phyloP scores from a whole-genome alignment of 2,113 vertebrate genomes.

The Climacteris rufus region DNA sequence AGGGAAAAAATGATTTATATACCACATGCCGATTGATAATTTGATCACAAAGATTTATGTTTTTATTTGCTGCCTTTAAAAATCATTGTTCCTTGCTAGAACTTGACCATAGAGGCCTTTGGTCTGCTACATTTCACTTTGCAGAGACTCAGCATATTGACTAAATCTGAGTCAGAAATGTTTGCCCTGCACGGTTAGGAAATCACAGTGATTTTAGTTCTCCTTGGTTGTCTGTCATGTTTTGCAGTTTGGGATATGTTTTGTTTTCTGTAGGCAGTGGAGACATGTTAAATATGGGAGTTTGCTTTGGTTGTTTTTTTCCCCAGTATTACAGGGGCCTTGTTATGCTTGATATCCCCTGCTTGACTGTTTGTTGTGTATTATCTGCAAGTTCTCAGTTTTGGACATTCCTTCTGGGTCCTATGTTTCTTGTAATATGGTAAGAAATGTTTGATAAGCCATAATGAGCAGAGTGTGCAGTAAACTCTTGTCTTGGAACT shows the following conservation, averaged over 20 bases:
- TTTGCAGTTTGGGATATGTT: neutral
- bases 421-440: neutral
- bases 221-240: neutral
- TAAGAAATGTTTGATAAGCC: neutral
- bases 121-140: neutral
- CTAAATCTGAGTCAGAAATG: neutral
- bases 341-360: neutral
- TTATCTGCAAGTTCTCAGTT: neutral
- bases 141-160: neutral
- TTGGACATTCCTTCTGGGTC: neutral
- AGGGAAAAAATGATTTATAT: neutral
- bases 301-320: accelerated
- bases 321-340: accelerated
- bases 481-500: neutral
- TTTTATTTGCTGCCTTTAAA: neutral
- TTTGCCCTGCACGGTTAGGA: neutral
- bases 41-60: neutral
- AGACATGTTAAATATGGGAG: accelerated
- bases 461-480: neutral
- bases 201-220: neutral
- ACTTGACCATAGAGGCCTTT: neutral
- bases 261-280: neutral
- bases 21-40: neutral
- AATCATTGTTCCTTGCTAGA: neutral
- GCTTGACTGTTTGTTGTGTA: neutral